Evolutionary conservation across 2,113 vertebrate genomes (phyloP), one percentile per base, ranked within the genome.

Genomic region (Ascaphus truei): DNA sequence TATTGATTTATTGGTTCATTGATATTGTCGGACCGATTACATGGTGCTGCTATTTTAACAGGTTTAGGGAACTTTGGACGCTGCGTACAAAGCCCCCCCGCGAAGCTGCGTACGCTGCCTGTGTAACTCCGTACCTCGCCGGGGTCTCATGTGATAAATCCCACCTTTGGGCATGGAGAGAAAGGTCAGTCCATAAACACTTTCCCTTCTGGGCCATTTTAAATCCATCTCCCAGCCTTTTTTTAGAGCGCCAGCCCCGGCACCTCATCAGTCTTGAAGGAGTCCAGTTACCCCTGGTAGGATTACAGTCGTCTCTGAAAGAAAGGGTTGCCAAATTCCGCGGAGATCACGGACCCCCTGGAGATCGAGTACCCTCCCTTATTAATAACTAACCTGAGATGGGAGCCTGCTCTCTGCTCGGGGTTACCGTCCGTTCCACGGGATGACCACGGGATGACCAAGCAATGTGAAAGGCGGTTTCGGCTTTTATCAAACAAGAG

Each of bases 121-220:
- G n/a, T n/a, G 41, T 18, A 5, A 37, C 20, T 30, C 45, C 10
- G n/a, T 16, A 15, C 7, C 10, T 52, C 45, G 20, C 5, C 23
- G 16, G 20, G 18, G 68, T 47, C 77, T 9, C 60, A 3, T 0
- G 0, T 51, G 18, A 34, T 48, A 55, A 7, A 73, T 66, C 1
- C 41, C 45, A 65, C 41, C 63, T 33, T 41, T 36, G 60, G 29
- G 30, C 58, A 10, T 47, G 63, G 31, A 62, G 68, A 18, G 4
- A 76, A 81, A 85, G 80, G 80, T 82, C 75, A 63, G 72, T 64
- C 31, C 55, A 73, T 61, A 81, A 83, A 82, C 77, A 75, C 72
- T 61, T 71, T 59, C 60, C 75, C 43, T 59, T 23, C 71, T 56
- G 0, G 2, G 4, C 48, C 16, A 36, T 73, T 58, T 72, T 71